Evolutionary conservation across 2,888 invertebrate genomes (phyloP).

Genomic region (Acrocera orbiculus): DNA sequence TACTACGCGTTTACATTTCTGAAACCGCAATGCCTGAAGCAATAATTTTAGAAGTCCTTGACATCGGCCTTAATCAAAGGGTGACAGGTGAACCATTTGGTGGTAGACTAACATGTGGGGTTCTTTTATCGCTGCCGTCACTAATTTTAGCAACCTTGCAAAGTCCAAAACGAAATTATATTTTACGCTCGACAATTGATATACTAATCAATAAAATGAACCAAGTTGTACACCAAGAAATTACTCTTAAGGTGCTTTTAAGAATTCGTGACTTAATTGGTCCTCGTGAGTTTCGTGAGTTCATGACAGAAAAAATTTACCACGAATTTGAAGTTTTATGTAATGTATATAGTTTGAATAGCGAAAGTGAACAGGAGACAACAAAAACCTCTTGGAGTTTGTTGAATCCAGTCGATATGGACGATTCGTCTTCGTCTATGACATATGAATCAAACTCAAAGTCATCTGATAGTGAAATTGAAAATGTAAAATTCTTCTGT

Average conservation of each 20-base stretch:
- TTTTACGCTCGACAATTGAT: constrained; percentile 36
- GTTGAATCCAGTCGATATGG: constrained; percentile 11
- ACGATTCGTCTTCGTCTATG: constrained; percentile 3
- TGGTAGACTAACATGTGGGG: constrained; percentile 42
- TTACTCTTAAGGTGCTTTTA: constrained; percentile 47
- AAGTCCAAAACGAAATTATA: constrained; percentile 33
- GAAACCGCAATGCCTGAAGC: constrained; percentile 50
- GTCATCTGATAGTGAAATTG: constrained; percentile 15
- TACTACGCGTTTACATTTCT: constrained; percentile 51
- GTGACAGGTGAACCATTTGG: constrained; percentile 35
- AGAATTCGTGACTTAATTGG: constrained; percentile 54
- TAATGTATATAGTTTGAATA: constrained; percentile 36
- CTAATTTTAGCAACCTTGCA: constrained; percentile 38
- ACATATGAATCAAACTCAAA: neutral
- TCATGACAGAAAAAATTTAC: constrained; percentile 34
- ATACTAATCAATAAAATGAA: constrained; percentile 38
- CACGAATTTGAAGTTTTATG: constrained; percentile 42
- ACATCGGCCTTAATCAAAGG: constrained; percentile 41
- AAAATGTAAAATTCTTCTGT: constrained; percentile 10
- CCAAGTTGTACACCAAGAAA: constrained; percentile 45
- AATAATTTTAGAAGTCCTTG: constrained; percentile 44
- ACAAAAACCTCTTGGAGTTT: constrained; percentile 9
- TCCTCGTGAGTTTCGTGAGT: constrained; percentile 42
- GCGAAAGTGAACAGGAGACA: constrained; percentile 9
- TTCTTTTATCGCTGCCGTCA: constrained; percentile 46